Base-by-base conservation (phyloP, 1,140 invertebrate genomes). In the Papilio polyxenes region DNA sequence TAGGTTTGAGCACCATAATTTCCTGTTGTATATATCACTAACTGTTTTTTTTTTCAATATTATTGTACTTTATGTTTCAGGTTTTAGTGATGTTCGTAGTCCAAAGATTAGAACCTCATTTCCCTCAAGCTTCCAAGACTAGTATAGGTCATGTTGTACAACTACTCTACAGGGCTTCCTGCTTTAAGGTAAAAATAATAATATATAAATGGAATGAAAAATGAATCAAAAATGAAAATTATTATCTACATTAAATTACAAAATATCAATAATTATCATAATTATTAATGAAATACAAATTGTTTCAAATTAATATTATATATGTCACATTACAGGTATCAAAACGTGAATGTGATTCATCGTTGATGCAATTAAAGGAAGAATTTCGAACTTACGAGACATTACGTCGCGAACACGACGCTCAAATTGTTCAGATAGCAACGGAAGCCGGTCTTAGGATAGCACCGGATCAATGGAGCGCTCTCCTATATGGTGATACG, bases 71-170 rank as follows among this genome's bases (percentile, higher is more conserved):
- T 84, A 89, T 84, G 81, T 87, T 88, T 82, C 89, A 95, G 94
- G 99, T 99, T 40, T 95, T 99, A 84, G 99, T 99, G 62, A 98
- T 99, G 97, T 99, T 99, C 96, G 98, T 99, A 65, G 99, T 99
- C 59, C 98, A 99, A 95, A 96, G 98, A 89, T 95, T 99, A 81
- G 97, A 98, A 92, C 97, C 98, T 56, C 98, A 99, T 92, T 99
- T 99, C 95, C 98, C 99, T 6, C 99, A 99, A 95, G 98, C 99
- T 72, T 99, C 98, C 7, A 99, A 99, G 95, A 99, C 99, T 9
- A 99, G 98, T 89, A 99, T 99, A 89, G 99, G 99, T 3, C 99
- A 99, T 95, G 99, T 99, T 51, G 99, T 99, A 31, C 99, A 99
- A 93, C 95, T 99, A 17, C 95, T 99, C 0, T 99, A 99, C 90